Evolutionary conservation across 1,140 invertebrate species (phyloP).

Genomic region (Trigoniulus corallinus): DNA sequence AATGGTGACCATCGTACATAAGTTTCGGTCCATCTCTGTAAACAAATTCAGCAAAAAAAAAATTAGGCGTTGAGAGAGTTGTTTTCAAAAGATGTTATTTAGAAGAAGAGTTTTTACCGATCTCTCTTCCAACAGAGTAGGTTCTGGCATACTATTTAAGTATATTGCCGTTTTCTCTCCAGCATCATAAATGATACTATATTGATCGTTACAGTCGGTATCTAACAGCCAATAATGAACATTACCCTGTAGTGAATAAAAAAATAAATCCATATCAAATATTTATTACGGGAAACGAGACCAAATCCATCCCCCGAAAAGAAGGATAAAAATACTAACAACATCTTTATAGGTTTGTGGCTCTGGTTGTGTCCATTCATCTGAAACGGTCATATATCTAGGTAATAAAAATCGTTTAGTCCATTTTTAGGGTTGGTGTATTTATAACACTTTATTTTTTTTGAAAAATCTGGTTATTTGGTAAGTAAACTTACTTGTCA

Average conservation of each 20-base stretch:
- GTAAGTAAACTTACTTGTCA: constrained; percentile 49
- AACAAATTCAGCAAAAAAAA: constrained; percentile 5
- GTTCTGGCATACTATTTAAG: constrained; percentile 78
- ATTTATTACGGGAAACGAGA: not conserved
- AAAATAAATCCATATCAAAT: constrained; percentile 8
- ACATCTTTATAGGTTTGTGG: constrained; percentile 61
- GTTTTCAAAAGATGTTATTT: constrained; percentile 2
- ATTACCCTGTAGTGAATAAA: constrained; percentile 57
- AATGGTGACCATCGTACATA: constrained; percentile 93
- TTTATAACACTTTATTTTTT: not conserved
- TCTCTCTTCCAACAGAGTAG: constrained; percentile 62
- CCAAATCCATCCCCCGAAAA: not conserved
- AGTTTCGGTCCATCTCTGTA: constrained; percentile 77
- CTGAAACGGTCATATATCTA: constrained; percentile 76
- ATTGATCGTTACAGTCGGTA: constrained; percentile 89
- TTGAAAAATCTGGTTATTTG: not conserved
- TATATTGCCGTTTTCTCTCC: constrained; percentile 67
- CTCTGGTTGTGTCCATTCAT: constrained; percentile 78
- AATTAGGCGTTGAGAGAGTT: constrained; percentile 7
- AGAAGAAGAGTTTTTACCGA: constrained; percentile 35
- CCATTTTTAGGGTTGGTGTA: not conserved
- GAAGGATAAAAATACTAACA: constrained; percentile 22
- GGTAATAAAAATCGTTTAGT: constrained; percentile 11
- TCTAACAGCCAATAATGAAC: constrained; percentile 81
- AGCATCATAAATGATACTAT: constrained; percentile 68